Percentiles rank a stretch among this genome's conserved stretches.
phyloP scores from a whole-genome alignment of 1,140 invertebrate genomes.

The Cydia fagiglandana region DNA sequence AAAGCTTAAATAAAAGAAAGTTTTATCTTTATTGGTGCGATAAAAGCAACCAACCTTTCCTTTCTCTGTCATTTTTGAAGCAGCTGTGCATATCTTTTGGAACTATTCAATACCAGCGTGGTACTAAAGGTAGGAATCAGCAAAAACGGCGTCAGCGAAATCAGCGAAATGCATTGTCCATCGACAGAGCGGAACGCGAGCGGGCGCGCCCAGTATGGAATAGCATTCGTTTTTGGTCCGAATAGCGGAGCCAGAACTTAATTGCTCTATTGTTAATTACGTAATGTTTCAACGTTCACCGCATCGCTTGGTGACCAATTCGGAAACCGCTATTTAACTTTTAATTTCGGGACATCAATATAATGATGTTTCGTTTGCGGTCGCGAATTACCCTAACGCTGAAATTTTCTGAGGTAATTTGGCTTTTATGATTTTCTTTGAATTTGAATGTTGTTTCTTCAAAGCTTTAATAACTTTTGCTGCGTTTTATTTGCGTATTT shows the following conservation, averaged over 20 bases:
- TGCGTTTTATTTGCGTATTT: not conserved
- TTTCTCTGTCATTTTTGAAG: not conserved
- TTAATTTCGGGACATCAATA: constrained; percentile 47
- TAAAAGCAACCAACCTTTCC: not conserved
- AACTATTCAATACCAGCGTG: constrained; percentile 33
- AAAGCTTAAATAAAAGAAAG: too few species aligned
- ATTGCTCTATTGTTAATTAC: constrained; percentile 79
- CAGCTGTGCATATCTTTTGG: constrained; percentile 32
- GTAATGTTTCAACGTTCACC: constrained; percentile 71
- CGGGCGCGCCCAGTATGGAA: constrained; percentile 53
- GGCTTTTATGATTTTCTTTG: constrained; percentile 2
- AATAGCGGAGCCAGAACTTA: constrained; percentile 65
- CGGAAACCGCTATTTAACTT: constrained; percentile 60
- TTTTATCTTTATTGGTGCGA: not conserved
- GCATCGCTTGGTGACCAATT: constrained; percentile 64
- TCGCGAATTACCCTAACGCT: constrained; percentile 14
- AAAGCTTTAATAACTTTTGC: constrained; percentile 1
- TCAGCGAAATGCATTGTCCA: constrained; percentile 70
- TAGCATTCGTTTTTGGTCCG: constrained; percentile 66
- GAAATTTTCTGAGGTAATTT: not conserved
- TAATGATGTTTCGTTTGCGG: constrained; percentile 30
- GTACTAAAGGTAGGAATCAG: constrained; percentile 55
- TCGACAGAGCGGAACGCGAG: constrained; percentile 53
- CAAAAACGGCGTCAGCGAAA: constrained; percentile 67
- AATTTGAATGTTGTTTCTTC: constrained; percentile 21